These are phyloP conservation scores for Drosophila arizonae DNA, from an alignment of 1,140 invertebrate genomes.

Conservation along the genomic window DNA sequence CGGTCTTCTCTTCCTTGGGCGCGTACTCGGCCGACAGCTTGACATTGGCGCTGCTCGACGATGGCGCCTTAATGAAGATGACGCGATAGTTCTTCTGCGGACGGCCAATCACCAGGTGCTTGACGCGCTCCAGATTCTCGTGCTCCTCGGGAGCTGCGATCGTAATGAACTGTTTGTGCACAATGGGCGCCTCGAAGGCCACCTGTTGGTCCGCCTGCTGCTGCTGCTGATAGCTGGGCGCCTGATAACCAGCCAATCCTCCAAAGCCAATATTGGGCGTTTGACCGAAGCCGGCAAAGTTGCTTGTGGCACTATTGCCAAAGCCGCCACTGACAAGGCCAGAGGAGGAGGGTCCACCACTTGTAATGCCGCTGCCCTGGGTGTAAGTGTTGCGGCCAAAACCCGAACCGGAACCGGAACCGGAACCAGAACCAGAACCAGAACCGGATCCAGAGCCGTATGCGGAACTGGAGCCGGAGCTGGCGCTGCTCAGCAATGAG, in stretches of 20 bases:
- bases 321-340: conserved; percentile 8
- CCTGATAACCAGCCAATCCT: conserved; percentile 57
- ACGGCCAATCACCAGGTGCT: conserved; percentile 82
- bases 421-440: not conserved
- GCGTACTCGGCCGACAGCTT: conserved; percentile 77
- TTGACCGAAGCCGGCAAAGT: conserved; percentile 59
- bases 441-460: not conserved
- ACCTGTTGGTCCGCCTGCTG: conserved; percentile 60
- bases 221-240: conserved; percentile 67
- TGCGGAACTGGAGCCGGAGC: conserved; percentile 3
- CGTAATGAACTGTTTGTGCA: conserved; percentile 78
- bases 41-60: conserved; percentile 86
- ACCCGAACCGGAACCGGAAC: not conserved
- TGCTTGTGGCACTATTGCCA: conserved; percentile 11
- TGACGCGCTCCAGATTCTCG: conserved; percentile 64
- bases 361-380: not conserved
- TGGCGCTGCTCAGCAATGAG: conserved; percentile 47
- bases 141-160: conserved; percentile 78
- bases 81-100: conserved; percentile 93
- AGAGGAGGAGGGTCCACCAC: conserved; percentile 2
- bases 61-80: conserved; percentile 93
- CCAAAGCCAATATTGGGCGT: conserved; percentile 66
- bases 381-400: conserved; percentile 3
- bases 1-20: conserved; percentile 90
- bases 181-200: conserved; percentile 64